These are phyloP conservation scores for Ctenopoma kingsleyae DNA, from an alignment of 2,797 vertebrate genomes.

Conservation along the genomic window DNA sequence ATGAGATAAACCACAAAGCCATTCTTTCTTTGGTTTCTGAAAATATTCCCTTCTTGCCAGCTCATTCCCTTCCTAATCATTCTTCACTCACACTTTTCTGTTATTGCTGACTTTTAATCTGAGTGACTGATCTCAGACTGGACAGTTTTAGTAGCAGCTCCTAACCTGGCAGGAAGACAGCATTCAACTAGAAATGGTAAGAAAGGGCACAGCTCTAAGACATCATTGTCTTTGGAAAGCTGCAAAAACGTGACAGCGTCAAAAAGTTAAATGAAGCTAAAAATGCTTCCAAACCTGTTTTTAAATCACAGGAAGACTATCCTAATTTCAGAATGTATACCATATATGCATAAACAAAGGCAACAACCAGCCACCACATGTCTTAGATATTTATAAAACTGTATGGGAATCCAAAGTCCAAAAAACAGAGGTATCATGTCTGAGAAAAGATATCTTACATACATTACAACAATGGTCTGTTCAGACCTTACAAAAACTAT, in stretches of 20 bases:
- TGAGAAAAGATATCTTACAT: background rate
- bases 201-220: slow-evolving; percentile 16
- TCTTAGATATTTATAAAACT: background rate
- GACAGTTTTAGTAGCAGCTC: slow-evolving; percentile 39
- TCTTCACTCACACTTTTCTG: slow-evolving; percentile 35
- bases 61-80: slow-evolving; percentile 16
- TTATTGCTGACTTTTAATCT: slow-evolving; percentile 34
- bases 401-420: background rate
- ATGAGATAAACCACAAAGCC: background rate
- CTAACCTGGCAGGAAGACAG: slow-evolving; percentile 8
- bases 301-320: background rate
- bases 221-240: slow-evolving; percentile 27
- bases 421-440: background rate
- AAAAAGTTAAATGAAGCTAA: background rate
- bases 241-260: slow-evolving; percentile 4
- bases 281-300: background rate
- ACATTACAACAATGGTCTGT: background rate
- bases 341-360: slow-evolving; percentile 33
- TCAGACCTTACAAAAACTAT: background rate
- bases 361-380: slow-evolving; percentile 11
- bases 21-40: background rate
- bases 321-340: background rate
- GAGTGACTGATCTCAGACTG: slow-evolving; percentile 16
- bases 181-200: slow-evolving; percentile 31
- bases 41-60: slow-evolving; percentile 9